These are phyloP conservation scores for Sebastes vulpes DNA, from an alignment of 2,797 vertebrate genomes.

Conservation along the genomic window DNA sequence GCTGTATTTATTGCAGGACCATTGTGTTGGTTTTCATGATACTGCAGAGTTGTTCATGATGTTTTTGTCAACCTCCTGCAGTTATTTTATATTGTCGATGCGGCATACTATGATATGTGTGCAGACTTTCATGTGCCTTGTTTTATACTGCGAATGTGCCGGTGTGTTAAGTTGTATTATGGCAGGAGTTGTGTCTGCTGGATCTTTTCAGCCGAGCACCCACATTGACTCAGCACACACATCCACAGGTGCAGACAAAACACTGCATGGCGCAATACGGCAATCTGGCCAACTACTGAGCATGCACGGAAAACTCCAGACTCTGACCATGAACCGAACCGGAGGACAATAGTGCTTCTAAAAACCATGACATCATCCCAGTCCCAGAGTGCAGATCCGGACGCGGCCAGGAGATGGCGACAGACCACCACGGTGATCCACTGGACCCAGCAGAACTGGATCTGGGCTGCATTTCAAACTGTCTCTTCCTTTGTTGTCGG, in stretches of 20 bases:
- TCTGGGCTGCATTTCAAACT: conserved; percentile 57
- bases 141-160: neutral
- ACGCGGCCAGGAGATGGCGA: conserved; percentile 69
- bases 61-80: neutral
- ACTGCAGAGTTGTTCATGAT: neutral
- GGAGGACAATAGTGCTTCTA: conserved; percentile 74
- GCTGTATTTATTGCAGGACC: neutral
- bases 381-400: neutral
- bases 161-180: neutral
- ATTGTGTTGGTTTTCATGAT: neutral
- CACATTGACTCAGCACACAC: neutral
- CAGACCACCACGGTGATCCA: conserved; percentile 12
- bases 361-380: conserved; percentile 82
- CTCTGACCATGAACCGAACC: conserved; percentile 68
- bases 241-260: conserved; percentile 61
- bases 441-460: conserved; percentile 52
- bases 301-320: conserved; percentile 76
- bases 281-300: conserved; percentile 67
- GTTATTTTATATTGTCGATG: neutral
- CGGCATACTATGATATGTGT: accelerated
- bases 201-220: neutral
- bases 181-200: neutral
- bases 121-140: neutral
- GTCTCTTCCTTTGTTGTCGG: conserved; percentile 80
- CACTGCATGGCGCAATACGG: conserved; percentile 68